Conservation (phyloP, 2,113 vertebrate species). For the Eubucco bourcierii region DNA sequence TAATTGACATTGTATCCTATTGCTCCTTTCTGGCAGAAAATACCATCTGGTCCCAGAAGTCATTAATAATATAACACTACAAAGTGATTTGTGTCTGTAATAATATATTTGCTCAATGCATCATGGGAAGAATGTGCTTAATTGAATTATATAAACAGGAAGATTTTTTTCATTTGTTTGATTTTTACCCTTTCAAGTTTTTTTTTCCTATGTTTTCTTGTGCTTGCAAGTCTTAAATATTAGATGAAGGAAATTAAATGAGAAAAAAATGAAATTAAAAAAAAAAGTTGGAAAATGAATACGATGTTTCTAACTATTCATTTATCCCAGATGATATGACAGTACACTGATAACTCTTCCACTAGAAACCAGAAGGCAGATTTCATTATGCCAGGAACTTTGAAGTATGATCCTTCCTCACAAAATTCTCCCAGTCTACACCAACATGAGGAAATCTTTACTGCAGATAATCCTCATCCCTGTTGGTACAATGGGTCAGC, state of each 20-base stretch:
- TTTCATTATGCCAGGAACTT: not conserved
- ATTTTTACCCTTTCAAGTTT: not conserved
- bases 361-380: not conserved
- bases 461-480: not conserved
- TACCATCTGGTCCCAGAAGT: not conserved
- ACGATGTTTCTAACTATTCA: not conserved
- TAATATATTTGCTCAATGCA: not conserved
- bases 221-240: conserved; percentile 10
- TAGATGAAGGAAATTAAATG: not conserved
- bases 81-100: conserved; percentile 12
- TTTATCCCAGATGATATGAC: not conserved
- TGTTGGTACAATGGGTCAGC: not conserved
- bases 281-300: not conserved
- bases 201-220: not conserved
- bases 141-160: conserved; percentile 16
- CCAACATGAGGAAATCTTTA: not conserved
- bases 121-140: not conserved
- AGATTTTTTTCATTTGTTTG: not conserved
- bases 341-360: not conserved
- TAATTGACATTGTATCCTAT: not conserved
- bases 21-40: not conserved
- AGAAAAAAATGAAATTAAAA: not conserved
- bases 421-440: not conserved
- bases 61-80: conserved; percentile 35
- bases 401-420: not conserved